phyloP scores from a whole-genome alignment of 92 coral and sea anemone species.

The Muricea muricata region DNA sequence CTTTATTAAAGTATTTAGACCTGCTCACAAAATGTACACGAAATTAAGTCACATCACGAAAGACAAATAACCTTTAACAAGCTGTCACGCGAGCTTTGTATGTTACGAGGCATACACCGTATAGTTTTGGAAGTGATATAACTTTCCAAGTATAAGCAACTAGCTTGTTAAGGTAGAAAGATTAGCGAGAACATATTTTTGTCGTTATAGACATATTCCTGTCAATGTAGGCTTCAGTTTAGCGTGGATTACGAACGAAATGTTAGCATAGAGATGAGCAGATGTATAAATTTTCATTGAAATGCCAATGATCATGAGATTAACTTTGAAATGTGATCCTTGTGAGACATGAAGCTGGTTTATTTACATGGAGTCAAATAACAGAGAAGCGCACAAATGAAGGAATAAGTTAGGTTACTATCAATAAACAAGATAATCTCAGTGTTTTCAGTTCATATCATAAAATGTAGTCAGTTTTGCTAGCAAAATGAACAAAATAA shows the following conservation, averaged over 20 bases:
- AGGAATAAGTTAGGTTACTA: too few relatives aligned
- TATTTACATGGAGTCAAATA: conserved; percentile 8
- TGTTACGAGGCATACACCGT: not conserved
- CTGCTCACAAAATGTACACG: not conserved
- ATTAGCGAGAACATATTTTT: not conserved
- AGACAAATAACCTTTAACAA: not conserved
- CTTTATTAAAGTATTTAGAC: not conserved
- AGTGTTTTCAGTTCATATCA: too few relatives aligned
- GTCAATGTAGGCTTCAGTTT: not conserved
- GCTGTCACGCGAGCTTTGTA: not conserved
- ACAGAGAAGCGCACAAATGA: not conserved
- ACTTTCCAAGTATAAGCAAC: not conserved
- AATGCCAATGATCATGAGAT: not conserved
- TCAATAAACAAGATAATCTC: not conserved
- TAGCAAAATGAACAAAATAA: not conserved
- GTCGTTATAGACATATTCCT: not conserved
- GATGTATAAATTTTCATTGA: not conserved
- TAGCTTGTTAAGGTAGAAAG: not conserved
- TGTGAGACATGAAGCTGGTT: not conserved
- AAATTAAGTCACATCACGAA: not conserved
- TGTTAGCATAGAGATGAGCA: conserved; percentile 2
- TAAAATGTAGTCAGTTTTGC: too few relatives aligned
- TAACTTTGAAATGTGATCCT: conserved; percentile 17
- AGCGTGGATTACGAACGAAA: not conserved
- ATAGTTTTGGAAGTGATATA: not conserved